These are phyloP conservation scores for Yponomeuta cagnagella DNA, from an alignment of 2,888 invertebrate genomes.

Conservation along the genomic window DNA sequence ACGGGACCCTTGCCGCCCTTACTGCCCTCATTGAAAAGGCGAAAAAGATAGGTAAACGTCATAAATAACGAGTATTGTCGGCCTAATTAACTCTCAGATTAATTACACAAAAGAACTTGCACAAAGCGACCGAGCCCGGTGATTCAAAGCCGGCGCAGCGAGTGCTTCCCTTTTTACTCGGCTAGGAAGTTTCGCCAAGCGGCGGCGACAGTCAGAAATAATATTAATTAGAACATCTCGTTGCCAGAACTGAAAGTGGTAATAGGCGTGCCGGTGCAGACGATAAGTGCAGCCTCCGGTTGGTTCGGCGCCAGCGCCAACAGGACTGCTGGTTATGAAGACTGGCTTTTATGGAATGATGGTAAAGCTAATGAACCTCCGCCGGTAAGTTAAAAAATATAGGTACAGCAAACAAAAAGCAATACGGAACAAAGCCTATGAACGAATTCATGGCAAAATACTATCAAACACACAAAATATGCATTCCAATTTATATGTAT, in stretches of 20 bases:
- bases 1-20: conserved; percentile 81
- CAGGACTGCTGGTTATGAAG: conserved; percentile 75
- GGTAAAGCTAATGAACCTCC: conserved; percentile 39
- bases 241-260: conserved; percentile 65
- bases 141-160: background rate
- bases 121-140: background rate
- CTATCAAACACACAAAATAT: background rate
- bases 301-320: conserved; percentile 84
- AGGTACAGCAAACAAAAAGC: background rate
- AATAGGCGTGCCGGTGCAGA: conserved; percentile 54
- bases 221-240: conserved; percentile 5
- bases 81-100: conserved; percentile 3
- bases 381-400: conserved; percentile 21
- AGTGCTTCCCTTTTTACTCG: background rate
- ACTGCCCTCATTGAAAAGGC: conserved; percentile 70
- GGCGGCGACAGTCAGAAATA: background rate
- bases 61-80: background rate
- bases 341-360: conserved; percentile 85
- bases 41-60: conserved; percentile 42
- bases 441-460: background rate
- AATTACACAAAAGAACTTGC: background rate
- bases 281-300: conserved; percentile 79
- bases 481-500: no score
- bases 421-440: background rate
- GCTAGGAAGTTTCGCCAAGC: conserved; percentile 46